A percentile compares a stretch with the other conserved stretches of the same genome.
These are phyloP conservation scores for Xenopus borealis DNA, from an alignment of 2,113 vertebrate genomes.

Conservation along the genomic window DNA sequence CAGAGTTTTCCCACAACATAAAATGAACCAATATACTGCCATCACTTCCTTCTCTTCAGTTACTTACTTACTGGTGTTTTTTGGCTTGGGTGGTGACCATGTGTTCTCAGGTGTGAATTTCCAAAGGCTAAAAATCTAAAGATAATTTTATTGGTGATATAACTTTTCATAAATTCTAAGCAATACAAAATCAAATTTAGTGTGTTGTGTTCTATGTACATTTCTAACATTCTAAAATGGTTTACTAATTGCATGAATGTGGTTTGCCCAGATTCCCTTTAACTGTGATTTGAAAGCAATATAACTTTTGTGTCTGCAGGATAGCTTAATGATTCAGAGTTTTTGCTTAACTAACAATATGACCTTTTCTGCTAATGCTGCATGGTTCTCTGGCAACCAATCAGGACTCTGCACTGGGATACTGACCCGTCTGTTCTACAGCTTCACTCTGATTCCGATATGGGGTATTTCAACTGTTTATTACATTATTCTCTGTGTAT, in stretches of 20 bases:
- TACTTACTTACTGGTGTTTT: too few relatives aligned
- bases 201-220: too few relatives aligned
- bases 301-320: slow-evolving; percentile 53
- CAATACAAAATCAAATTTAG: too few relatives aligned
- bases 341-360: slow-evolving; percentile 76
- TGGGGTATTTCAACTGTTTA: slow-evolving; percentile 96
- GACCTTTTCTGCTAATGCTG: slow-evolving; percentile 89
- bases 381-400: slow-evolving; percentile 88
- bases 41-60: too few relatives aligned
- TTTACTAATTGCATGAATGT: slow-evolving; percentile 56
- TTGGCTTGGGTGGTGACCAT: too few relatives aligned
- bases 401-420: slow-evolving; percentile 99
- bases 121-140: too few relatives aligned
- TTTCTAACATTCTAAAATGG: too few relatives aligned
- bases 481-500: slow-evolving; percentile 63
- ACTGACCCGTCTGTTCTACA: slow-evolving; percentile 98
- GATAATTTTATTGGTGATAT: too few relatives aligned
- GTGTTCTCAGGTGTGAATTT: too few relatives aligned
- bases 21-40: too few relatives aligned
- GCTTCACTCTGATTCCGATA: slow-evolving; percentile 99
- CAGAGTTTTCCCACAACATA: too few relatives aligned
- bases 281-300: slow-evolving; percentile 53
- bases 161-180: too few relatives aligned
- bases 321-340: slow-evolving; percentile 62
- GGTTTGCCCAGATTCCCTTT: slow-evolving; percentile 48